Conservation (phyloP, 2,888 invertebrate species). For the Belgica antarctica region DNA sequence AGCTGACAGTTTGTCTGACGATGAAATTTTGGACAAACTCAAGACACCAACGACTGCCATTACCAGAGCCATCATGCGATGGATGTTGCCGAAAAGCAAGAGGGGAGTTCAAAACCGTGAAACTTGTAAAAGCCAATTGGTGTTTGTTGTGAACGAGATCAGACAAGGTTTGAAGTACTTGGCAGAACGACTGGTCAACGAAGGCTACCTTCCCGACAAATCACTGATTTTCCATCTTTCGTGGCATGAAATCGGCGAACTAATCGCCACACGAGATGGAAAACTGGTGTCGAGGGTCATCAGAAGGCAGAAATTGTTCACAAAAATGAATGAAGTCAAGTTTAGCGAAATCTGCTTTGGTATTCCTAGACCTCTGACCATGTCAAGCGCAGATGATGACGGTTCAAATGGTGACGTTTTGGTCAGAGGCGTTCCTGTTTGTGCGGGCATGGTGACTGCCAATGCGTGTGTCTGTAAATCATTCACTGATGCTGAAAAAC, state of each 20-base stretch:
- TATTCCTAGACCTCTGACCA: constrained; percentile 51
- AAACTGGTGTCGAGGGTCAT: constrained; percentile 66
- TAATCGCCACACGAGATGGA: constrained; percentile 59
- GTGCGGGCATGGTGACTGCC: constrained; percentile 65
- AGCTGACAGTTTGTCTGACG: constrained; percentile 50
- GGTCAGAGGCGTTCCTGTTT: constrained; percentile 61
- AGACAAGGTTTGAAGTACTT: constrained; percentile 61
- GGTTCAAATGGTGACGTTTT: not conserved
- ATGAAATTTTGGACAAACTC: constrained; percentile 57
- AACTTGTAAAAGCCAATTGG: constrained; percentile 63
- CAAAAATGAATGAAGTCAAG: constrained; percentile 60
- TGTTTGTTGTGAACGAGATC: constrained; percentile 60
- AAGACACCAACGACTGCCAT: constrained; percentile 52
- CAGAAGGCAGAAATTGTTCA: constrained; percentile 62
- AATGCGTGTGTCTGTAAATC: constrained; percentile 70
- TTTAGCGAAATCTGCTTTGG: constrained; percentile 64
- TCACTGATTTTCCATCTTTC: constrained; percentile 69
- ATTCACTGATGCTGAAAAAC: constrained; percentile 62
- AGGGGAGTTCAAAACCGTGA: constrained; percentile 65
- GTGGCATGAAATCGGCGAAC: constrained; percentile 61
- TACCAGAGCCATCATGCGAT: constrained; percentile 60
- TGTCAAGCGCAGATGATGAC: no score
- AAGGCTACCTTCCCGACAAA: constrained; percentile 64
- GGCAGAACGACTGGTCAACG: constrained; percentile 60
- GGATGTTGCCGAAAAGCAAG: constrained; percentile 62